Evolutionary conservation across 2,113 vertebrate species (phyloP), one percentile per base, ranked within the genome.

Genomic region (Panthera leo): DNA sequence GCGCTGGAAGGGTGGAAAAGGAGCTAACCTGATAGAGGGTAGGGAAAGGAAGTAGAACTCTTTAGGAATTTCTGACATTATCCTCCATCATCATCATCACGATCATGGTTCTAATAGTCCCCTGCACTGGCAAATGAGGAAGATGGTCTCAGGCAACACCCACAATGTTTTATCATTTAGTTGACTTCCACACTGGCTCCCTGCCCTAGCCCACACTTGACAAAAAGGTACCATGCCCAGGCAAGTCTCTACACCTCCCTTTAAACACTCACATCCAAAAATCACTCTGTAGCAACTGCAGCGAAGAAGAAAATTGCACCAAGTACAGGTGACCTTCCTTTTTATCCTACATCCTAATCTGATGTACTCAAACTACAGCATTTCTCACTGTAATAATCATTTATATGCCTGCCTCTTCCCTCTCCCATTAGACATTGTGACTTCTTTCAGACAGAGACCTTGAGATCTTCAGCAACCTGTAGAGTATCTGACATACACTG

Each of bases 191-290:
- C 58, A 90, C 4, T 39, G 53, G 36, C 29, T 95, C 34, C 63
- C 48, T 48, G 55, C 21, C 5, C 15, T 39, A 95, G 53, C 13
- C 45, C 31, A 48, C 75, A 88, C 3, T 42, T 42, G 53, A 89
- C 84, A 29, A 71, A 80, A 86, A 88, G 89, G 45, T 9, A 94
- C 61, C 75, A 96, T 19, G 82, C 42, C 85, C 55, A 90, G 75
- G 27, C 80, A 96, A 94, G 86, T 34, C 23, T 86, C 42, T 45
- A 39, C 13, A 53, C 34, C 12, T 55, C 65, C 45, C 34, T 92
- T 79, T n/a, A 95, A 87, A 94, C 42, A 27, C 27, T 76, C 8
- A 21, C 27, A 63, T 55, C 78, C 70, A 58, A 55, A 96, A 79
- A 86, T 68, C 39, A 91, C 12, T 45, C 51, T 23, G 7, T 15